These are phyloP conservation scores for Gnathonemus echidnorhynchus DNA, from an alignment of 2,113 vertebrate species.

Conservation along the genomic window DNA sequence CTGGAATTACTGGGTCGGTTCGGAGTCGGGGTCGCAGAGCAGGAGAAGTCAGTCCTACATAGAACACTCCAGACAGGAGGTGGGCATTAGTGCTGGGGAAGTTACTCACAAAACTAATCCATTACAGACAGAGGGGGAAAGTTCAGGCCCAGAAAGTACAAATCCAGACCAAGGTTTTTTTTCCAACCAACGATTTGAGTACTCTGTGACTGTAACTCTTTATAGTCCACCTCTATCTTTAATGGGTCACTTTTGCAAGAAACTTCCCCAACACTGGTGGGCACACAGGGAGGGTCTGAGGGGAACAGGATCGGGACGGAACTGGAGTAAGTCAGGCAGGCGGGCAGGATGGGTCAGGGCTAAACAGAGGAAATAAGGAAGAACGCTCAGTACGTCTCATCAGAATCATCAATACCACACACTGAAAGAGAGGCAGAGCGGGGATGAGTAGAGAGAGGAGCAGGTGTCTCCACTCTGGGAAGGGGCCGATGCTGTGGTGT, in stretches of 20 bases:
- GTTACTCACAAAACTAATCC: not conserved
- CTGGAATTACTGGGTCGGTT: not conserved
- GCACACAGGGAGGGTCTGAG: not conserved
- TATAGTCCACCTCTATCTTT: not conserved
- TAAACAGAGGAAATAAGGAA: not conserved
- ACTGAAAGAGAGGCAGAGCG: not conserved
- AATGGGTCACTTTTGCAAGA: not conserved
- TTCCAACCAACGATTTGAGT: not conserved
- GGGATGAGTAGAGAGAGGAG: not conserved
- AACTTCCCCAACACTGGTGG: not conserved
- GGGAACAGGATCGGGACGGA: not conserved
- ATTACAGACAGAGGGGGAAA: not conserved
- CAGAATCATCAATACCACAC: not conserved
- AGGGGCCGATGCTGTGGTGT: not conserved
- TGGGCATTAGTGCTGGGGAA: not conserved
- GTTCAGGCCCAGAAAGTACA: not conserved
- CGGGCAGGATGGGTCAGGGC: not conserved
- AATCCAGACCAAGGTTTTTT: not conserved
- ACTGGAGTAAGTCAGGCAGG: not conserved
- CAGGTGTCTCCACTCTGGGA: not conserved
- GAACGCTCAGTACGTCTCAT: not conserved
- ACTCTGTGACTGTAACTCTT: no score
- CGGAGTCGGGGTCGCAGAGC: not conserved
- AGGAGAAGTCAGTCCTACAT: not conserved
- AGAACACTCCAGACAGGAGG: not conserved